These are phyloP conservation scores for Drosophila mayri DNA, from an alignment of 1,140 invertebrate species.

Conservation along the genomic window DNA sequence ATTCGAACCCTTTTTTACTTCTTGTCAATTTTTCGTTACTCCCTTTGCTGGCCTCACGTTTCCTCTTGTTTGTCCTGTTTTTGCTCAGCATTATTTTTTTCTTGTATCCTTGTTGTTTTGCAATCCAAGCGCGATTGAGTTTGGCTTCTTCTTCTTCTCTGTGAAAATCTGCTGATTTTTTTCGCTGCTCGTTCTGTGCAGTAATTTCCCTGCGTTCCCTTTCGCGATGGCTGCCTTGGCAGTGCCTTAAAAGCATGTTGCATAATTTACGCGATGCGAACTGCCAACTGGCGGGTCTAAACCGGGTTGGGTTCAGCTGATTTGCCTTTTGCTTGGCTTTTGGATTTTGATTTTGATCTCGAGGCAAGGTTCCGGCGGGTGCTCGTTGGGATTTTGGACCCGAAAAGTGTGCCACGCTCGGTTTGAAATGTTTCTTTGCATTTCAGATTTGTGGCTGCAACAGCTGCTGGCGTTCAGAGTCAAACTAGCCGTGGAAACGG, in stretches of 20 bases:
- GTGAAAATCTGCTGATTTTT: conserved; percentile 43
- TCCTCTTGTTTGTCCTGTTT: conserved; percentile 8
- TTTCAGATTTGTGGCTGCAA: conserved; percentile 42
- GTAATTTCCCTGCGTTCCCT: conserved; percentile 33
- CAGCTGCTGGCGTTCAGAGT: conserved; percentile 20
- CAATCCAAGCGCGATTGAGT: conserved; percentile 23
- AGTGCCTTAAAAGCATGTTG: conserved; percentile 75
- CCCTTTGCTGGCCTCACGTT: conserved; percentile 15
- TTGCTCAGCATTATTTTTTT: neutral
- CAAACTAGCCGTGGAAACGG: conserved; percentile 41
- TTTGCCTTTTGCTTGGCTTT: conserved; percentile 59
- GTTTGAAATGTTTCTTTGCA: conserved; percentile 54
- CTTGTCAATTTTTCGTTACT: conserved; percentile 8
- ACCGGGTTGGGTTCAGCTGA: conserved; percentile 38
- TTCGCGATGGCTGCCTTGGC: conserved; percentile 35
- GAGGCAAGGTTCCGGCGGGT: conserved; percentile 13
- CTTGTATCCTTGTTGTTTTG: conserved; percentile 7
- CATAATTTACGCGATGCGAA: conserved; percentile 70
- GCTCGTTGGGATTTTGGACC: neutral
- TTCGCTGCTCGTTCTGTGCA: conserved; percentile 36
- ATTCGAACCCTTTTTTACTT: neutral
- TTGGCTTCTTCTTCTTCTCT: conserved; percentile 25
- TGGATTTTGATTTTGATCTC: conserved; percentile 20
- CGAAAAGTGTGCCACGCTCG: conserved; percentile 55
- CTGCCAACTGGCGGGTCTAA: conserved; percentile 22